phyloP scores from a whole-genome alignment of 1,140 invertebrate genomes.

The Drosophila rhopaloa region DNA sequence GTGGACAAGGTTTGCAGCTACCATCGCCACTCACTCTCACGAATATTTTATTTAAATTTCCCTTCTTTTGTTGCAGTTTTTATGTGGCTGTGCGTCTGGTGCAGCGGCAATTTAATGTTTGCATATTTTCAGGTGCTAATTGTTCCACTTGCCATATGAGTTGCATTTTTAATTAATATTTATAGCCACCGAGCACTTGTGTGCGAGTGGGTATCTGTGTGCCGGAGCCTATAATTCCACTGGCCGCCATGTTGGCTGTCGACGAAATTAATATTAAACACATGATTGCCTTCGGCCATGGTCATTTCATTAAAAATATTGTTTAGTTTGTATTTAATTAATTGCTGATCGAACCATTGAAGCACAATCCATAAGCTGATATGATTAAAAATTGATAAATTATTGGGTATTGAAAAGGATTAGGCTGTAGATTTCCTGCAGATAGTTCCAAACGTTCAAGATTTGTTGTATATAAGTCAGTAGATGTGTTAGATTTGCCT shows the following conservation, averaged over 20 bases:
- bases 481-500: too few species aligned
- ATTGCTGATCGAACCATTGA: conserved; percentile 60
- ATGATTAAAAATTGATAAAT: conserved; percentile 17
- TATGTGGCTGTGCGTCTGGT: conserved; percentile 29
- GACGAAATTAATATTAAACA: conserved; percentile 82
- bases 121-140: conserved; percentile 85
- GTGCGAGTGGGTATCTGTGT: conserved; percentile 3
- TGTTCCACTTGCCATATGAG: conserved; percentile 84
- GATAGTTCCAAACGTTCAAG: not conserved
- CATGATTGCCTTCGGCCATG: conserved; percentile 79
- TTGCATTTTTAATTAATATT: conserved; percentile 84
- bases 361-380: conserved; percentile 50
- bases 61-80: conserved; percentile 50
- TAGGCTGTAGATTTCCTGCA: not conserved
- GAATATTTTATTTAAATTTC: conserved; percentile 66
- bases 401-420: not conserved
- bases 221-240: conserved; percentile 48
- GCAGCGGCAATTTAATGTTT: conserved; percentile 82
- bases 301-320: conserved; percentile 81
- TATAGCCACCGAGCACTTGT: conserved; percentile 36
- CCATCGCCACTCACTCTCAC: conserved; percentile 10
- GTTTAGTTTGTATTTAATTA: conserved; percentile 82
- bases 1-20: conserved; percentile 36
- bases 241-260: conserved; percentile 74
- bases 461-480: not conserved